These are phyloP conservation scores for Neopipo cinnamomea DNA, from an alignment of 2,113 vertebrate species.

Conservation along the genomic window DNA sequence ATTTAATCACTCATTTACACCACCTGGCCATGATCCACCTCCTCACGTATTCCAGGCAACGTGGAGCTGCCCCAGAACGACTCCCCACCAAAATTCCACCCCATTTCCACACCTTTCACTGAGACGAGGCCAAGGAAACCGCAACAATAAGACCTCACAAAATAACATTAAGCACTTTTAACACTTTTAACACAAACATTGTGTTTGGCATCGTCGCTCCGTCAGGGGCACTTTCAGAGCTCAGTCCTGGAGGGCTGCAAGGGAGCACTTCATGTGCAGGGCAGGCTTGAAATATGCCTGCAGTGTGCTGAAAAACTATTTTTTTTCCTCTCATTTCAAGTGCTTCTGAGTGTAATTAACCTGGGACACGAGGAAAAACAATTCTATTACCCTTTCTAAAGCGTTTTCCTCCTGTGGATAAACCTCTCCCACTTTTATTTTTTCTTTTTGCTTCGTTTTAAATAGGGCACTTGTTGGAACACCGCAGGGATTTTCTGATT, in stretches of 20 bases:
- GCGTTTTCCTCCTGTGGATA: constrained; percentile 69
- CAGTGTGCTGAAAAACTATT: constrained; percentile 63
- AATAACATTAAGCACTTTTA: background rate
- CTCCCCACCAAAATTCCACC: fast-evolving
- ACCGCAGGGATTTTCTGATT: constrained; percentile 19
- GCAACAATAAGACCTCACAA: background rate
- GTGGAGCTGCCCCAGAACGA: background rate
- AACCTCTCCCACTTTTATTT: constrained; percentile 57
- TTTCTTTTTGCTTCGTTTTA: constrained; percentile 51
- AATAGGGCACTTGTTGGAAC: constrained; percentile 30
- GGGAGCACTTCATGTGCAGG: constrained; percentile 24
- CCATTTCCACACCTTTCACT: background rate
- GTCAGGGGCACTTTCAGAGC: background rate
- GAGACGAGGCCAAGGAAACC: background rate
- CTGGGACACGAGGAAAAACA: constrained; percentile 66
- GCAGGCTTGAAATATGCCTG: constrained; percentile 44
- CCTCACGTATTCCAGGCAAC: background rate
- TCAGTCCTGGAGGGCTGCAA: constrained; percentile 40
- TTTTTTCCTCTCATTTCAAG: constrained; percentile 63
- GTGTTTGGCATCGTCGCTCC: no score
- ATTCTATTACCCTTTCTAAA: constrained; percentile 66
- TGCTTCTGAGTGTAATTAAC: constrained; percentile 75
- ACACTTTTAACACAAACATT: no score
- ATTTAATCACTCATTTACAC: background rate
- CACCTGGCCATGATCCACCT: background rate